Conservation (phyloP, 1,140 invertebrate species). For the Megalopta genalis region DNA sequence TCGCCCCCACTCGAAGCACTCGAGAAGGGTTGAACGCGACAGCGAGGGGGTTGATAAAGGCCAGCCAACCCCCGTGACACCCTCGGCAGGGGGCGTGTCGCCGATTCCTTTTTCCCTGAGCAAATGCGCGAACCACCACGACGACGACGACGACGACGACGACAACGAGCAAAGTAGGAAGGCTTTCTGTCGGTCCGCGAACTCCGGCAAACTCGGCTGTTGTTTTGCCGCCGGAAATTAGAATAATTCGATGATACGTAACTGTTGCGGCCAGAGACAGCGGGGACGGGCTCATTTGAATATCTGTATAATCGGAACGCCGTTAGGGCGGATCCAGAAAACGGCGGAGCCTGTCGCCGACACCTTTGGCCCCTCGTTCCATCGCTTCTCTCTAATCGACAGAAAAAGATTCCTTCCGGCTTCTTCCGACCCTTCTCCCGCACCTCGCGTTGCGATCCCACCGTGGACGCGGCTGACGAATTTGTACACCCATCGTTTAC, state of each 20-base stretch:
- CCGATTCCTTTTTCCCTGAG: conserved; percentile 57
- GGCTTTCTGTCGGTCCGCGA: conserved; percentile 12
- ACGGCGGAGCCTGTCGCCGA: conserved; percentile 68
- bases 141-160: too few relatives aligned
- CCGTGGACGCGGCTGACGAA: background rate
- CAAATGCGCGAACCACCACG: background rate
- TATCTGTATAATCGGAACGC: conserved; percentile 79
- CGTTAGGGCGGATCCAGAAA: conserved; percentile 78
- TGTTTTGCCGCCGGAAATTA: conserved; percentile 78
- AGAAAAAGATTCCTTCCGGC: conserved; percentile 65
- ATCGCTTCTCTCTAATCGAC: conserved; percentile 63
- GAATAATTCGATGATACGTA: conserved; percentile 80
- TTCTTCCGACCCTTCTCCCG: conserved; percentile 33
- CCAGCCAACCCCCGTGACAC: conserved; percentile 58
- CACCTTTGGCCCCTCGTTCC: conserved; percentile 60
- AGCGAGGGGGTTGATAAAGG: conserved; percentile 25
- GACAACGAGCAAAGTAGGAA: conserved; percentile 11
- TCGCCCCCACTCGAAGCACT: background rate
- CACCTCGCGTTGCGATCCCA: background rate
- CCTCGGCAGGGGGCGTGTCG: conserved; percentile 53
- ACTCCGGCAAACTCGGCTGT: conserved; percentile 47
- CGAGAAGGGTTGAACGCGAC: conserved; percentile 5
- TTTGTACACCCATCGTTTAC: background rate
- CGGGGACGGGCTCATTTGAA: conserved; percentile 73
- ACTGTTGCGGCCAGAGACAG: conserved; percentile 78